Conservation (phyloP, 2,113 vertebrate genomes). For the Bungarus multicinctus region DNA sequence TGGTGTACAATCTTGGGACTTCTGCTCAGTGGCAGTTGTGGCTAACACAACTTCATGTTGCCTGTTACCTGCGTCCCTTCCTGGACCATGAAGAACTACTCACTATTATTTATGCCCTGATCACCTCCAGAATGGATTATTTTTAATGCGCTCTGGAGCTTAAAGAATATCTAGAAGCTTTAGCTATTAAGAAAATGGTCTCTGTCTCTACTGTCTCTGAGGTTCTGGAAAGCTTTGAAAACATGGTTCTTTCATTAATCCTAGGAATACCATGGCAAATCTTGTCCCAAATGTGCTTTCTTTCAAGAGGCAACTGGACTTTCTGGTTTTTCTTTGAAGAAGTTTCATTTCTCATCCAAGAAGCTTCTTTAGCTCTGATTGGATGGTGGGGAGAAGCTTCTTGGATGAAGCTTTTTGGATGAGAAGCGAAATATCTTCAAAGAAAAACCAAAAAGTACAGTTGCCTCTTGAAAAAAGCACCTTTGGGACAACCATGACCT, state of each 20-base stretch:
- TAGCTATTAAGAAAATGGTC: background rate
- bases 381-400: too few species aligned
- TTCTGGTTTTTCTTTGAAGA: too few species aligned
- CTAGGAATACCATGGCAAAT: background rate
- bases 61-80: background rate
- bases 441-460: too few species aligned
- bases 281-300: background rate
- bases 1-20: background rate
- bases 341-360: too few species aligned
- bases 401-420: too few species aligned
- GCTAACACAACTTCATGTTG: background rate
- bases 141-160: background rate
- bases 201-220: background rate
- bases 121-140: background rate
- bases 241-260: background rate
- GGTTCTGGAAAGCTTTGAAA: background rate
- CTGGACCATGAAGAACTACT: background rate
- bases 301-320: too few species aligned
- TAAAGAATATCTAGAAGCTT: background rate
- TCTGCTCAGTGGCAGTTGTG: background rate
- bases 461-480: too few species aligned
- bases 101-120: background rate
- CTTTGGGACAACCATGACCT: too few species aligned
- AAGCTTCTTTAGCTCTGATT: too few species aligned
- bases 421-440: too few species aligned